Evolutionary conservation across 2,113 vertebrate species (phyloP).

Genomic region (Anas platyrhynchos): DNA sequence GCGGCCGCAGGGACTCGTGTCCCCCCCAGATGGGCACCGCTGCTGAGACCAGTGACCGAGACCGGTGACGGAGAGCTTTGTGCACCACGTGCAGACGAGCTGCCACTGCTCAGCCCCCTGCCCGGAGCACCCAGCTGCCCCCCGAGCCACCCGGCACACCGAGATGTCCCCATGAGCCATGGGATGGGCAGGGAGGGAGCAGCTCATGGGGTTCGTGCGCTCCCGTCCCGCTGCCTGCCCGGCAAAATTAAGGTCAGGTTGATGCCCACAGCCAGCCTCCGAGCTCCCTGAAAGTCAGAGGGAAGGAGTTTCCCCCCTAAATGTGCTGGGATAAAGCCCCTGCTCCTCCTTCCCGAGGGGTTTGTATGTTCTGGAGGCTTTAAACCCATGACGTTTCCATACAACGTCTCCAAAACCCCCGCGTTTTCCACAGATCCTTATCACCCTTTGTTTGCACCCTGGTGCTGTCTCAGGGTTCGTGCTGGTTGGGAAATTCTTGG

Average conservation of each 20-base stretch:
- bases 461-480: background rate
- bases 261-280: background rate
- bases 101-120: fast-evolving
- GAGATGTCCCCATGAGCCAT: too few relatives aligned
- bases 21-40: background rate
- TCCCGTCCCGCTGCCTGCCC: too few relatives aligned
- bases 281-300: background rate
- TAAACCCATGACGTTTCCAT: background rate
- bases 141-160: fast-evolving
- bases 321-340: background rate
- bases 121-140: background rate
- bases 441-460: background rate
- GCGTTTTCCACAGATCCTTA: constrained; percentile 35
- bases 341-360: constrained; percentile 9
- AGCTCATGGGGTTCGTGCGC: too few relatives aligned
- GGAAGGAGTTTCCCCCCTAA: background rate
- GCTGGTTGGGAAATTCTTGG: constrained; percentile 49
- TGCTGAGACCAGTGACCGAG: background rate
- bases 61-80: background rate
- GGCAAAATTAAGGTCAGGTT: background rate
- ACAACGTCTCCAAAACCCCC: background rate
- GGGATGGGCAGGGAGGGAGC: too few relatives aligned
- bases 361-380: constrained; percentile 7
- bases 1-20: background rate
- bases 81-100: fast-evolving